These are phyloP conservation scores for Leptobrachium ailaonicum DNA, from an alignment of 2,113 vertebrate genomes.

Conservation along the genomic window DNA sequence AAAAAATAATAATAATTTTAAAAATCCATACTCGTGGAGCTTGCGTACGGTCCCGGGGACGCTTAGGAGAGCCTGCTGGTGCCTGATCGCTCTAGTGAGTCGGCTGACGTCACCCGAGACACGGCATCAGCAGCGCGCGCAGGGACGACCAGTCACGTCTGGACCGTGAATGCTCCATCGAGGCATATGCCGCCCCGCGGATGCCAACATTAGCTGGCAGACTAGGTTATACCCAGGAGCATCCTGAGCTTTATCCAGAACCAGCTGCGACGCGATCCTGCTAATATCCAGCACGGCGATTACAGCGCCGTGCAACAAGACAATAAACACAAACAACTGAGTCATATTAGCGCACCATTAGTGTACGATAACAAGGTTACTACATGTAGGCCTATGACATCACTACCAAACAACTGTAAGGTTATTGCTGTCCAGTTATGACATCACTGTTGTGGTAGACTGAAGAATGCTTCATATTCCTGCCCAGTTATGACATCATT, in stretches of 20 bases:
- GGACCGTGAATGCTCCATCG: neutral
- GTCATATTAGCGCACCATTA: too few relatives aligned
- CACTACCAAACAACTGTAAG: too few relatives aligned
- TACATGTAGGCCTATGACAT: too few relatives aligned
- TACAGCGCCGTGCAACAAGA: too few relatives aligned
- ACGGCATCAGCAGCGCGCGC: neutral
- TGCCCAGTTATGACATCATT: too few relatives aligned
- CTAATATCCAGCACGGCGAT: too few relatives aligned
- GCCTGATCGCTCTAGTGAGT: slow-evolving; percentile 33
- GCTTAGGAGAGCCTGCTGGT: slow-evolving; percentile 7
- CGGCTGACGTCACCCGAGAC: slow-evolving; percentile 15
- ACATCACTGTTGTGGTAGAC: too few relatives aligned
- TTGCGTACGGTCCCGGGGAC: slow-evolving; percentile 8
- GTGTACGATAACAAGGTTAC: too few relatives aligned
- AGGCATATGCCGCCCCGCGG: neutral
- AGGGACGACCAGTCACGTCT: slow-evolving; percentile 7
- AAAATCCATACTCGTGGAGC: slow-evolving; percentile 6
- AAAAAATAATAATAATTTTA: neutral
- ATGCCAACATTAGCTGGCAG: neutral
- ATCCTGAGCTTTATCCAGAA: neutral
- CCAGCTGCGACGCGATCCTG: neutral
- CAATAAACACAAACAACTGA: too few relatives aligned
- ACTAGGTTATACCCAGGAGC: neutral
- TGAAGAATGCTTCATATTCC: too few relatives aligned
- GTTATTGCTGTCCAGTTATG: too few relatives aligned